Evolutionary conservation across 2,888 invertebrate species (phyloP).

Genomic region (Orchesella flavescens): DNA sequence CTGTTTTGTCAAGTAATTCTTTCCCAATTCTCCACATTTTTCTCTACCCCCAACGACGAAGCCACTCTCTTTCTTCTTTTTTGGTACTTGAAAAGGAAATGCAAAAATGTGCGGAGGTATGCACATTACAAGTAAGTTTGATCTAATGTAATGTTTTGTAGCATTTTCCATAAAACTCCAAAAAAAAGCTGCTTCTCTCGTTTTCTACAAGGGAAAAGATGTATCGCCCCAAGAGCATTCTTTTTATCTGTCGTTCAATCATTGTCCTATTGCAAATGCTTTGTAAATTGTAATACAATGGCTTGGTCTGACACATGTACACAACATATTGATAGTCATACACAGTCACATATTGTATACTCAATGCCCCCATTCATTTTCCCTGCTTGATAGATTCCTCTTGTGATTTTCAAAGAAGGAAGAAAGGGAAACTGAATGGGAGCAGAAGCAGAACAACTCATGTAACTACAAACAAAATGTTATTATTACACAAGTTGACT

Average conservation of each 20-base stretch:
- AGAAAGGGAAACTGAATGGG: too few species aligned
- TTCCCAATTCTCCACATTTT: neutral
- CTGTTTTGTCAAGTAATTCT: neutral
- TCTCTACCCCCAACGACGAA: neutral
- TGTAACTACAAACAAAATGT: too few species aligned
- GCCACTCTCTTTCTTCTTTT: neutral
- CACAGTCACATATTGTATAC: neutral
- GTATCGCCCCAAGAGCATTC: neutral
- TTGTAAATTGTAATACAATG: neutral
- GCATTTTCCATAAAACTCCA: neutral
- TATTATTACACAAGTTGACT: too few species aligned
- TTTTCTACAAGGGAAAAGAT: neutral
- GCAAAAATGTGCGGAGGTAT: slow-evolving; percentile 9
- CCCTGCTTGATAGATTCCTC: too few species aligned
- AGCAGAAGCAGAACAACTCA: too few species aligned
- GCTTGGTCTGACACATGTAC: neutral
- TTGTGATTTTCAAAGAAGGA: too few species aligned
- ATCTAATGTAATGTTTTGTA: neutral
- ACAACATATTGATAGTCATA: slow-evolving; percentile 1
- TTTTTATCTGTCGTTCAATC: slow-evolving; percentile 7
- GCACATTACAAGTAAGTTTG: neutral
- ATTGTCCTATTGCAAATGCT: neutral
- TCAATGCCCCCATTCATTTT: neutral
- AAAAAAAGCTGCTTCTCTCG: too few species aligned
- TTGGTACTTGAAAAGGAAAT: neutral